phyloP scores from a whole-genome alignment of 1,140 invertebrate genomes.

The Brachionus asplanchnoidis region DNA sequence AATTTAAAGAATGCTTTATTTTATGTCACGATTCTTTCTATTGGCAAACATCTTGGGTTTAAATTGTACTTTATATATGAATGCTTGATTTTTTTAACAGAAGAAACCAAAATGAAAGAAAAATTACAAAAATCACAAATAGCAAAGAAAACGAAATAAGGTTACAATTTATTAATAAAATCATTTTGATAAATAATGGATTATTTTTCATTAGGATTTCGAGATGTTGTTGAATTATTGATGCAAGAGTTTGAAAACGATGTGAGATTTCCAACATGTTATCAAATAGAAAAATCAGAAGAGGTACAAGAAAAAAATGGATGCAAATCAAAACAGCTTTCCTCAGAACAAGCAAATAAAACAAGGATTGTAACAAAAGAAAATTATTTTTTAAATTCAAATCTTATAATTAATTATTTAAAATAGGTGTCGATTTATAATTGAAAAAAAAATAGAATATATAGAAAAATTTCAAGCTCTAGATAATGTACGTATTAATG shows the following conservation, averaged over 20 bases:
- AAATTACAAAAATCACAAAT: background rate
- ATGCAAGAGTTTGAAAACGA: background rate
- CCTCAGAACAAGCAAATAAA: background rate
- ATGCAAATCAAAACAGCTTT: background rate
- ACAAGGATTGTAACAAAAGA: background rate
- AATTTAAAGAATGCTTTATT: background rate
- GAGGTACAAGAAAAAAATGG: background rate
- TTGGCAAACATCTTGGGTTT: background rate
- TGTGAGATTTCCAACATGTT: background rate
- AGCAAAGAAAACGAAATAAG: background rate
- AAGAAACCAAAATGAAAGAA: background rate
- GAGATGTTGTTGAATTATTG: background rate
- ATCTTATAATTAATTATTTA: background rate
- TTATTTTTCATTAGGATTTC: background rate
- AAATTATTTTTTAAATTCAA: background rate
- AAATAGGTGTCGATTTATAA: conserved; percentile 13
- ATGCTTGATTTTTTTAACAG: background rate
- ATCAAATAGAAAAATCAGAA: background rate
- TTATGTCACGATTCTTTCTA: background rate
- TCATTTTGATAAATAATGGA: background rate
- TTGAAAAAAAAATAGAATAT: background rate
- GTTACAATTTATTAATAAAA: background rate
- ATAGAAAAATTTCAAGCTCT: background rate
- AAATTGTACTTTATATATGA: background rate
- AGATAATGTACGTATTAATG: background rate